A percentile compares a stretch with the other conserved stretches of the same genome.
Conservation (phyloP, 2,888 invertebrate genomes). For the Drosophila macrospina region DNA sequence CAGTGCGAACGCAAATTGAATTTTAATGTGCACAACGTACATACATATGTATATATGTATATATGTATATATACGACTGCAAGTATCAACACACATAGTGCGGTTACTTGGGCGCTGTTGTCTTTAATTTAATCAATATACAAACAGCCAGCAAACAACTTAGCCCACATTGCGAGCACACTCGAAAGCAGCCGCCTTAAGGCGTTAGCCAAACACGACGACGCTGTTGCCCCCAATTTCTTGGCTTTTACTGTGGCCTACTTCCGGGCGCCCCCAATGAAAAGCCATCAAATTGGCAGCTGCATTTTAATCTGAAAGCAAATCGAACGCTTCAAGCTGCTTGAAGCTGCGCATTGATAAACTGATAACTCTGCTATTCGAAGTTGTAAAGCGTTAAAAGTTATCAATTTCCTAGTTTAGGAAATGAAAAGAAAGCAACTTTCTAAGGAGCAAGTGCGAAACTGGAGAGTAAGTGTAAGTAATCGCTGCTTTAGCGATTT, state of each 20-base stretch:
- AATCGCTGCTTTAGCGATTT: too few relatives aligned
- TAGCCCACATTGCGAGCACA: slow-evolving; percentile 50
- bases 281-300: slow-evolving; percentile 24
- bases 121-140: slow-evolving; percentile 66
- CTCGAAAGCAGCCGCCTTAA: slow-evolving; percentile 10
- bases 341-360: neutral
- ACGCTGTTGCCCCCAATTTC: slow-evolving; percentile 34
- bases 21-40: slow-evolving; percentile 62
- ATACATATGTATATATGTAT: slow-evolving; percentile 37
- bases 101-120: slow-evolving; percentile 23
- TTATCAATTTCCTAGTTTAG: too few relatives aligned
- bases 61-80: neutral
- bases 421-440: too few relatives aligned
- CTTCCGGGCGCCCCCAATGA: slow-evolving; percentile 46
- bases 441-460: too few relatives aligned
- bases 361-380: neutral
- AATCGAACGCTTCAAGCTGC: neutral
- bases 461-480: too few relatives aligned
- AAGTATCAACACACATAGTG: slow-evolving; percentile 5
- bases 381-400: too few relatives aligned
- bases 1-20: slow-evolving; percentile 69
- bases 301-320: slow-evolving; percentile 9
- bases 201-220: slow-evolving; percentile 8
- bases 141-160: slow-evolving; percentile 53
- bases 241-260: slow-evolving; percentile 50